These are phyloP conservation scores for Microtus agrestis DNA, from an alignment of 2,797 vertebrate genomes.

Conservation along the genomic window DNA sequence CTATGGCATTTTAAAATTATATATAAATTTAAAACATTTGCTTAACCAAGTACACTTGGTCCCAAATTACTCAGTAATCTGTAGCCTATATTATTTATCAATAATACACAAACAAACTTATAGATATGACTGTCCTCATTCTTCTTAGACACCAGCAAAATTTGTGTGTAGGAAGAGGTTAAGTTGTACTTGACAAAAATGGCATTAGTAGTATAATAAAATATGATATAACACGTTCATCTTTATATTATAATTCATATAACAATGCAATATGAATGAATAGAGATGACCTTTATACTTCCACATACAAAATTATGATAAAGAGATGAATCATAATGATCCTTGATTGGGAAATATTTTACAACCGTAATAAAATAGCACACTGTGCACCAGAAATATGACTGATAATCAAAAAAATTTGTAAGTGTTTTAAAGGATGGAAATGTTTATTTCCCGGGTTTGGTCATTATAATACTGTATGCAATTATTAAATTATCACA, in stretches of 20 bases:
- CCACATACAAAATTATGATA: not conserved
- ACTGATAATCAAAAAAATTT: not conserved
- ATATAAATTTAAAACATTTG: slow-evolving; percentile 10
- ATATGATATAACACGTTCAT: not conserved
- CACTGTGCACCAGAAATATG: not conserved
- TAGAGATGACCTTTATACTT: not conserved
- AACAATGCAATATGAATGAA: not conserved
- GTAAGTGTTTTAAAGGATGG: not conserved
- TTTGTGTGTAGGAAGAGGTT: not conserved
- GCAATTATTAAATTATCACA: not conserved
- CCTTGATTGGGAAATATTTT: not conserved
- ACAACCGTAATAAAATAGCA: not conserved
- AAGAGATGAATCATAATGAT: not conserved
- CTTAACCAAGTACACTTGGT: not conserved
- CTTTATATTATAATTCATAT: not conserved
- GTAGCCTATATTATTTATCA: not conserved
- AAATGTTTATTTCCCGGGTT: not conserved
- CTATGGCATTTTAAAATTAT: not conserved
- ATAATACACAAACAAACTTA: not conserved
- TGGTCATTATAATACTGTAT: not conserved
- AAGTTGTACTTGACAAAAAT: not conserved
- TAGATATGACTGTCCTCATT: not conserved
- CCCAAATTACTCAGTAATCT: not conserved
- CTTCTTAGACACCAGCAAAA: not conserved
- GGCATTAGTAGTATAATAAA: not conserved